Percentiles rank a stretch among this genome's conserved stretches.
These are phyloP conservation scores for Zoanthus solanderi DNA, from an alignment of 92 coral and sea anemone genomes.

Conservation along the genomic window DNA sequence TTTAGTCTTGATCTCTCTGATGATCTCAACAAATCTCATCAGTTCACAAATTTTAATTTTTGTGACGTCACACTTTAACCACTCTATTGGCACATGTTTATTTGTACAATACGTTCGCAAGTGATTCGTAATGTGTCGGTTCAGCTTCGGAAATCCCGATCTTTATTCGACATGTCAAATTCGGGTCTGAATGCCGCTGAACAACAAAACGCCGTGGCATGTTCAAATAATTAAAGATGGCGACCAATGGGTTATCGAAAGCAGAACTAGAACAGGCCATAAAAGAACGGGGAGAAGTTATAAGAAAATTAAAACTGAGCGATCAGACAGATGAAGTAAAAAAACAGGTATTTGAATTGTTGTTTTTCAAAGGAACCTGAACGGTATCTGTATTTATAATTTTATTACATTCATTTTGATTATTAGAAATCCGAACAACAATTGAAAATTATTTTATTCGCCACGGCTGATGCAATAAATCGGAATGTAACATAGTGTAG, in stretches of 20 bases:
- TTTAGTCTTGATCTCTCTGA: too few species aligned
- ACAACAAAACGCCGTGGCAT: not conserved
- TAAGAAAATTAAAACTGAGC: constrained; percentile 80
- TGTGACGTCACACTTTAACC: too few species aligned
- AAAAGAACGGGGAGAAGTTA: constrained; percentile 78
- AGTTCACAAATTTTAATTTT: too few species aligned
- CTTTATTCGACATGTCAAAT: not conserved
- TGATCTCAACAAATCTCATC: too few species aligned
- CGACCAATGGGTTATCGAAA: constrained; percentile 69
- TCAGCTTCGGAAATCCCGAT: constrained; percentile 44
- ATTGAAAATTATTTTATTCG: too few species aligned
- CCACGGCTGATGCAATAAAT: too few species aligned
- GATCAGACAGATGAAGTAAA: constrained; percentile 96
- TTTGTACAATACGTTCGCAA: not conserved
- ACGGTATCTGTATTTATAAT: not conserved
- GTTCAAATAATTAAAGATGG: constrained; percentile 69
- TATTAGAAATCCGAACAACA: not conserved
- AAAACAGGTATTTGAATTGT: constrained; percentile 71
- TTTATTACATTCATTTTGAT: not conserved
- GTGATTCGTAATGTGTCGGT: constrained; percentile 14
- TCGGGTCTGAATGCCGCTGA: constrained; percentile 16
- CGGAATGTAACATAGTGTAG: too few species aligned
- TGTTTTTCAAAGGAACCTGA: not conserved
- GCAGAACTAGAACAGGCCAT: constrained; percentile 85
- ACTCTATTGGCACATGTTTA: too few species aligned